Conservation (phyloP, 2,888 invertebrate genomes). For the Allygus modestus region DNA sequence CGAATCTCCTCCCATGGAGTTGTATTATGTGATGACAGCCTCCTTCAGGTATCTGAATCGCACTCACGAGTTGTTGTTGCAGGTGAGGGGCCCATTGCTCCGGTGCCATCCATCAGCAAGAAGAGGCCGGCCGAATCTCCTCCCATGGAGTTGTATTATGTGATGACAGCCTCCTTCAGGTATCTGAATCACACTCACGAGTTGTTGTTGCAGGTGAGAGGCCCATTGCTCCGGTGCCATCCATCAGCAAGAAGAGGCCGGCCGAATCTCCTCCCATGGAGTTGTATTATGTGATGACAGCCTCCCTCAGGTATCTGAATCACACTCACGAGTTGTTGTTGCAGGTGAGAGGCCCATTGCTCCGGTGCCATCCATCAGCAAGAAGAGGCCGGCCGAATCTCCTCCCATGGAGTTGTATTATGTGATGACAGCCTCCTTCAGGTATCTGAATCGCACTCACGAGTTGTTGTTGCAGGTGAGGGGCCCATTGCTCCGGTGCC, state of each 20-base stretch:
- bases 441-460: too few relatives aligned
- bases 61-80: background rate
- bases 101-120: constrained; percentile 73
- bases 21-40: too few relatives aligned
- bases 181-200: too few relatives aligned
- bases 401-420: too few relatives aligned
- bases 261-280: too few relatives aligned
- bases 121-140: constrained; percentile 74
- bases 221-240: constrained; percentile 56
- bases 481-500: constrained; percentile 21
- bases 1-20: too few relatives aligned
- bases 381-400: constrained; percentile 74
- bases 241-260: constrained; percentile 75
- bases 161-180: too few relatives aligned
- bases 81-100: constrained; percentile 43
- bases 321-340: background rate
- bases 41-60: too few relatives aligned
- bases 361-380: constrained; percentile 72
- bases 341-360: constrained; percentile 48
- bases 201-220: constrained; percentile 47
- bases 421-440: too few relatives aligned
- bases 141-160: too few relatives aligned
- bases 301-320: too few relatives aligned
- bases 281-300: too few relatives aligned
- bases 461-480: constrained; percentile 35